phyloP scores from a whole-genome alignment of 2,113 vertebrate species.

The Fulica atra region DNA sequence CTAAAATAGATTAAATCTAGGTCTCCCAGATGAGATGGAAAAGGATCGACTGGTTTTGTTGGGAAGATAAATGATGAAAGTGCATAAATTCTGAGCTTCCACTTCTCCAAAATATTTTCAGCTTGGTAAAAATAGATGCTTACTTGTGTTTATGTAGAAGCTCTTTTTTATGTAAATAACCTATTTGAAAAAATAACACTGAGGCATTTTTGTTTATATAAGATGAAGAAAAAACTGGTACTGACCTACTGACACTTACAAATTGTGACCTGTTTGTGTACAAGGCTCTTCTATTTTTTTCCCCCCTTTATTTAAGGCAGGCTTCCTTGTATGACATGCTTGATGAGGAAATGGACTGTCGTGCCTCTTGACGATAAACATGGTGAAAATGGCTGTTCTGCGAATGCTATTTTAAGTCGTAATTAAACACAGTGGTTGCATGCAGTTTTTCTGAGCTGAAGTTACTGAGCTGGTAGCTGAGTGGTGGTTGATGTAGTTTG shows the following conservation, averaged over 20 bases:
- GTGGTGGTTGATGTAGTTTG: background rate
- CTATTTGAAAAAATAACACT: background rate
- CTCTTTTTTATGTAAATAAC: conserved; percentile 28
- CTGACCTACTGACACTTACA: conserved; percentile 30
- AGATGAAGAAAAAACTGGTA: background rate
- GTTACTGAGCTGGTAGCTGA: background rate
- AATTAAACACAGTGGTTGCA: conserved; percentile 9
- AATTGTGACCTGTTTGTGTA: conserved; percentile 16
- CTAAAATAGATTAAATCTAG: conserved; percentile 56
- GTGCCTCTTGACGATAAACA: conserved; percentile 39
- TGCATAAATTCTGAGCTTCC: conserved; percentile 10
- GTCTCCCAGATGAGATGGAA: conserved; percentile 7
- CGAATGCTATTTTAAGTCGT: conserved; percentile 46
- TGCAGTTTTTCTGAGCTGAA: background rate
- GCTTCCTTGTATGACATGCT: conserved; percentile 33
- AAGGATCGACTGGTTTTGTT: background rate
- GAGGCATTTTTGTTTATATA: conserved; percentile 33
- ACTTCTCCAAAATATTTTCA: conserved; percentile 32
- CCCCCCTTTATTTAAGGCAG: background rate
- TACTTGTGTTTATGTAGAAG: background rate
- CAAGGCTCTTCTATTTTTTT: background rate
- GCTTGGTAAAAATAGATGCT: background rate
- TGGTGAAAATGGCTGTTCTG: conserved; percentile 32
- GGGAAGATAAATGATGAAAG: conserved; percentile 21
- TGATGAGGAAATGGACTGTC: conserved; percentile 56